These are phyloP conservation scores for Grapholita molesta DNA, from an alignment of 1,140 invertebrate species.

Conservation along the genomic window DNA sequence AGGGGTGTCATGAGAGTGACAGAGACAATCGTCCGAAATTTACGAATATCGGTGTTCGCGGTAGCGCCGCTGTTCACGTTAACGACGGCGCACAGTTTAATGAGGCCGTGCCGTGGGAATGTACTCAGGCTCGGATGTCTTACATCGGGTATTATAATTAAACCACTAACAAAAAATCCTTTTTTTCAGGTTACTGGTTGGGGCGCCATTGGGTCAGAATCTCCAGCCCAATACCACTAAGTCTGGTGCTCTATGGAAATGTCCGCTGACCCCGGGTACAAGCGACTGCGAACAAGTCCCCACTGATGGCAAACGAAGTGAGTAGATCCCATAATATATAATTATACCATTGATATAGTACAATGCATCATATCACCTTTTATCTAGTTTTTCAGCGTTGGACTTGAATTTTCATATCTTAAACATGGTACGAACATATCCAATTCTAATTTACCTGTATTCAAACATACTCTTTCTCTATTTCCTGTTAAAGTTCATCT, in stretches of 20 bases:
- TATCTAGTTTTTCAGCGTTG: not conserved
- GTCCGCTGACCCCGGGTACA: slow-evolving; percentile 83
- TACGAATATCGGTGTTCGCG: too few relatives aligned
- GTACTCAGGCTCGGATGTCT: too few relatives aligned
- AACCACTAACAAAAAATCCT: slow-evolving; percentile 13
- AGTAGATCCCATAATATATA: slow-evolving; percentile 64
- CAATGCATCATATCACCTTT: not conserved
- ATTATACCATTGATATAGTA: not conserved
- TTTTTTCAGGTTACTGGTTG: slow-evolving; percentile 91
- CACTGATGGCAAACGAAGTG: slow-evolving; percentile 91
- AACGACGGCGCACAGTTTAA: too few relatives aligned
- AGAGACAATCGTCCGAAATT: too few relatives aligned
- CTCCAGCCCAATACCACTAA: slow-evolving; percentile 88
- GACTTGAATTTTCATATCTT: not conserved
- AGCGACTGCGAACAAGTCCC: slow-evolving; percentile 90
- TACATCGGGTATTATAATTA: too few relatives aligned
- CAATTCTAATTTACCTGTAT: not conserved
- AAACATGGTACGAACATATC: not conserved
- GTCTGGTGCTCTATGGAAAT: slow-evolving; percentile 94
- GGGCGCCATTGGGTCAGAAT: slow-evolving; percentile 93
- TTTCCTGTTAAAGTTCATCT: not conserved
- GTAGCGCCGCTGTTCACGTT: too few relatives aligned
- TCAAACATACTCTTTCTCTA: not conserved
- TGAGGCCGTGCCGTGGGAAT: too few relatives aligned
- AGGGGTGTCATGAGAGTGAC: too few relatives aligned